Conservation (phyloP, 2,113 vertebrate genomes). For the Cinclus mexicanus region DNA sequence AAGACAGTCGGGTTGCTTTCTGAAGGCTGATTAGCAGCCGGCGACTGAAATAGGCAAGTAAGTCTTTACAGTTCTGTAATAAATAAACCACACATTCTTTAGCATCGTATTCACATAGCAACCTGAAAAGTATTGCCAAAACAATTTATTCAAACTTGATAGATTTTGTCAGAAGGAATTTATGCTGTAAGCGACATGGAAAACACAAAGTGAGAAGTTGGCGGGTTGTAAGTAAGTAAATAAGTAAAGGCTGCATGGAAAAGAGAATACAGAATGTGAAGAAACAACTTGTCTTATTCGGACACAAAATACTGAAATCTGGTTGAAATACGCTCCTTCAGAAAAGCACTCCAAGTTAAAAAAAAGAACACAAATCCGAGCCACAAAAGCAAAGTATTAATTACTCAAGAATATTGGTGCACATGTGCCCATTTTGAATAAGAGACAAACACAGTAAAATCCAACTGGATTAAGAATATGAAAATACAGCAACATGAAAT, state of each 20-base stretch:
- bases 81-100: neutral
- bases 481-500: neutral
- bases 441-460: neutral
- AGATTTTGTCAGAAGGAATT: neutral
- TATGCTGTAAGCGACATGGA: neutral
- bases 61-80: constrained; percentile 80
- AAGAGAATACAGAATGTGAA: neutral
- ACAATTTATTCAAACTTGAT: neutral
- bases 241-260: neutral
- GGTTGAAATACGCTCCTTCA: neutral
- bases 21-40: constrained; percentile 79
- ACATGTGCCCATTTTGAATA: neutral
- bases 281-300: neutral
- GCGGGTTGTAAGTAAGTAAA: neutral
- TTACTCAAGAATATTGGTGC: neutral
- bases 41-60: constrained; percentile 77
- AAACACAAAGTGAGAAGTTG: neutral
- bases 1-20: constrained; percentile 77
- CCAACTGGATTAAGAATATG: neutral
- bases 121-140: neutral
- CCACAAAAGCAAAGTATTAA: neutral
- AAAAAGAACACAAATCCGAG: neutral
- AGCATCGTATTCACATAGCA: neutral
- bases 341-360: neutral
- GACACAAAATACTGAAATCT: neutral